Percentiles rank a stretch among this genome's conserved stretches.
Conservation (phyloP, 2,113 vertebrate species). For the Ramphastos sulfuratus region DNA sequence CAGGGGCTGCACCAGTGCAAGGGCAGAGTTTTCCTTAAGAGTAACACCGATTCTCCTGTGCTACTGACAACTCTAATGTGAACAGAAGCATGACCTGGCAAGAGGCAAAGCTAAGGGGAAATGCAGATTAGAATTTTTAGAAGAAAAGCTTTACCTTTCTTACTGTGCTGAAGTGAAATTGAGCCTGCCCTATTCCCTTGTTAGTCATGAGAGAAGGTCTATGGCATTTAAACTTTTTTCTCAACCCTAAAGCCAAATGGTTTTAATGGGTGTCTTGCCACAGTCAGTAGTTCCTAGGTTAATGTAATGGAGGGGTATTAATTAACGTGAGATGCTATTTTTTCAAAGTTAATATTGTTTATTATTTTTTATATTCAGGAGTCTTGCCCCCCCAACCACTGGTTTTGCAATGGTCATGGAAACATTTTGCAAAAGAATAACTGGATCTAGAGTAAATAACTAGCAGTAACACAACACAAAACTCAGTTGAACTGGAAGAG, state of each 20-base stretch:
- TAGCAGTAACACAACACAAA: no score
- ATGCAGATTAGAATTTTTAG: not conserved
- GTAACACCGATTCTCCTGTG: rapidly evolving
- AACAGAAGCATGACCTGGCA: not conserved
- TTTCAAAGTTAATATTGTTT: no score
- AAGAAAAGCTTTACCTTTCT: not conserved
- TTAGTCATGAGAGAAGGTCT: not conserved
- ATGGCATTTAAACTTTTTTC: not conserved
- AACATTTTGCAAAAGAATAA: no score
- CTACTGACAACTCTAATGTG: not conserved
- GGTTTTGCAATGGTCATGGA: no score
- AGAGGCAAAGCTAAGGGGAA: not conserved
- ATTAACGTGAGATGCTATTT: no score
- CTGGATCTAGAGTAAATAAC: no score
- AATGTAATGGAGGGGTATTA: no score
- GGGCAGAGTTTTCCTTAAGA: not conserved
- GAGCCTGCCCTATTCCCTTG: not conserved
- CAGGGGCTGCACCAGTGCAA: not conserved
- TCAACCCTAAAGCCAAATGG: not conserved
- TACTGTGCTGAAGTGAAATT: not conserved
- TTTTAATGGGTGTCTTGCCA: not conserved
- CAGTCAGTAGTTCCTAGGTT: not conserved
- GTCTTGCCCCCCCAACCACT: no score
- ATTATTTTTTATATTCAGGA: no score
- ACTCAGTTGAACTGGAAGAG: no score